Base-by-base conservation (phyloP, 2,797 vertebrate genomes). In the Fistularia commersonii region DNA sequence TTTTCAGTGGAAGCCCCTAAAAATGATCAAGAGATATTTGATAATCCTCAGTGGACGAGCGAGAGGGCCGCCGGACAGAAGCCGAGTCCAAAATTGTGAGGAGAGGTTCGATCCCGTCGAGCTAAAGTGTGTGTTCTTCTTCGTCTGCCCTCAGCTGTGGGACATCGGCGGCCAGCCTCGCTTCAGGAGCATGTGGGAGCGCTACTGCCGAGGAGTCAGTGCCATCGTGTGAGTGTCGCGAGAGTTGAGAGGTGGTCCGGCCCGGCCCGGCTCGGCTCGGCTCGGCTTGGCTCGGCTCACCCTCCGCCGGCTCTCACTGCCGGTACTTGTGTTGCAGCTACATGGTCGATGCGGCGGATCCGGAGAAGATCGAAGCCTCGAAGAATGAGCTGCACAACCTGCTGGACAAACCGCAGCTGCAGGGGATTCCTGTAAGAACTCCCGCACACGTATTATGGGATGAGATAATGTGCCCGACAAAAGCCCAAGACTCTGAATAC, bases 181-280 rank as follows among this genome's bases (percentile, higher is more conserved):
- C 15, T 99, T 99, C 91, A 92, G 96, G 76, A 98, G 95, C 90
- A 99, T 99, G 96, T 99, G 96, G 96, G 96, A 98, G 58, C 92
- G 95, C 45, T 98, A 99, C 66, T 99, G 96, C 82, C 81, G 96
- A 87, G 96, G 96, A 45, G 96, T 98, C 72, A 98, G 96, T 39
- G 95, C 96, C n/a, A 98, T 98, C 38, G 95, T 98, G 95, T 98
- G 84, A 96, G n/a, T n/a, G 96, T 88, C 52, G 14, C 12, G 3
- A 6, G 31, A n/a, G 39, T 7, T 3, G n/a, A 2, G 4, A 12
- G 11, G 13, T 8, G 8, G 6, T 12, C 8, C 1, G 32, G n/a
- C 15, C 14, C 36, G 32, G 13, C n/a, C n/a, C n/a, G n/a, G n/a
- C n/a, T n/a, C n/a, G n/a, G n/a, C n/a, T n/a, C n/a, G n/a, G n/a